Percentiles rank a stretch among this genome's conserved stretches.
These are phyloP conservation scores for Lochmaea capreae DNA, from an alignment of 2,888 invertebrate species.

Conservation along the genomic window DNA sequence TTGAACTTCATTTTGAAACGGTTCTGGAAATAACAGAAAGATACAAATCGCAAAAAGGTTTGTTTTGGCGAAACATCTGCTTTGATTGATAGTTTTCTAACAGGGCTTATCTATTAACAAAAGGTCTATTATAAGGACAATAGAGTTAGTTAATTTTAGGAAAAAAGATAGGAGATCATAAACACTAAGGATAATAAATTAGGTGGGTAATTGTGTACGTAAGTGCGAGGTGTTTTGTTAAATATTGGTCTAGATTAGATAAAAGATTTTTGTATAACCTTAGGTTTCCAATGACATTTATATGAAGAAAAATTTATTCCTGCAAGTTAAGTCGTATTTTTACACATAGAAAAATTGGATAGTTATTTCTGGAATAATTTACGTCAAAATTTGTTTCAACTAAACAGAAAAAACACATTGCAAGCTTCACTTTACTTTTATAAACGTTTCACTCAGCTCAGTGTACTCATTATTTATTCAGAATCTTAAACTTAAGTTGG, in stretches of 20 bases:
- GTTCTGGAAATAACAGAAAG: slow-evolving; percentile 22
- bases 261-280: neutral
- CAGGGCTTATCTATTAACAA: slow-evolving; percentile 43
- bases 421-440: neutral
- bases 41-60: slow-evolving; percentile 37
- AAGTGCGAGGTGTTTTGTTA: slow-evolving; percentile 2
- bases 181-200: slow-evolving; percentile 26
- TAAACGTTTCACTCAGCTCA: neutral
- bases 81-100: slow-evolving; percentile 47
- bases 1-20: slow-evolving; percentile 21
- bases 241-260: neutral
- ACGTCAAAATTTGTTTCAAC: neutral
- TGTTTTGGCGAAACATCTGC: slow-evolving; percentile 52
- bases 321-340: neutral
- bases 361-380: neutral
- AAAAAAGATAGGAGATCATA: slow-evolving; percentile 29
- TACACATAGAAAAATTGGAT: neutral
- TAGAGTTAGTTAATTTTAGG: slow-evolving; percentile 32
- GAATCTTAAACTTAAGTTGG: neutral
- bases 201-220: slow-evolving; percentile 3
- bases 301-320: no score
- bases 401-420: neutral
- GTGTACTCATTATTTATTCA: neutral
- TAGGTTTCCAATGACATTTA: neutral
- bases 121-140: slow-evolving; percentile 39